These are phyloP conservation scores for Drosophila burlai DNA, from an alignment of 1,140 invertebrate species.

Conservation along the genomic window DNA sequence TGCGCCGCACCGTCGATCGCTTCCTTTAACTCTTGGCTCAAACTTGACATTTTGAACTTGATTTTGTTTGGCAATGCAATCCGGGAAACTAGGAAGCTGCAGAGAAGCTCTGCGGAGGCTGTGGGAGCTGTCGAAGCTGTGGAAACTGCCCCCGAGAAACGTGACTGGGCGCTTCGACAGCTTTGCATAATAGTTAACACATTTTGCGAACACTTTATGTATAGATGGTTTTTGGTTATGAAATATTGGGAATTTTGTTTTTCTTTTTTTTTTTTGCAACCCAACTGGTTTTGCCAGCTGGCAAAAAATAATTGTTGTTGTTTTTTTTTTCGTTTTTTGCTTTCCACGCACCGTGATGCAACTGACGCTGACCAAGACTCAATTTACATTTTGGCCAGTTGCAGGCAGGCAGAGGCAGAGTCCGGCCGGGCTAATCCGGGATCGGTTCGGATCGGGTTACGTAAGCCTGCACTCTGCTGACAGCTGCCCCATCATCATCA, in stretches of 20 bases:
- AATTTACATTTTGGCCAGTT: conserved; percentile 50
- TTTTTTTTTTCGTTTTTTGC: neutral
- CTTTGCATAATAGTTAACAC: conserved; percentile 75
- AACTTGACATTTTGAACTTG: conserved; percentile 83
- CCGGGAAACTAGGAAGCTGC: conserved; percentile 23
- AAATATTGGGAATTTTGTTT: conserved; percentile 31
- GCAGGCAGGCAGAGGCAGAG: conserved; percentile 7
- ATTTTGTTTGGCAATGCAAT: conserved; percentile 41
- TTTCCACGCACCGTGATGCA: conserved; percentile 54
- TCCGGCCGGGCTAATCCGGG: conserved; percentile 35
- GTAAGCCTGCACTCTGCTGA: conserved; percentile 30
- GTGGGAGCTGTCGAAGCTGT: conserved; percentile 6
- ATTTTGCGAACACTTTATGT: conserved; percentile 41
- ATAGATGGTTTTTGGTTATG: conserved; percentile 60
- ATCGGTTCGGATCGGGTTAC: conserved; percentile 31
- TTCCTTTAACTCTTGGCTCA: conserved; percentile 48
- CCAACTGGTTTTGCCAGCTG: conserved; percentile 67
- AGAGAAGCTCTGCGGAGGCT: neutral
- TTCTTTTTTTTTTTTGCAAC: conserved; percentile 35
- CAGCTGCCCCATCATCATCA: conserved; percentile 43
- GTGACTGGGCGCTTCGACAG: conserved; percentile 59
- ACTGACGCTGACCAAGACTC: conserved; percentile 39
- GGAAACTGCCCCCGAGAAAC: conserved; percentile 37
- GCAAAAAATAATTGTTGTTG: conserved; percentile 17
- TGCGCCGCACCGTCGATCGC: conserved; percentile 28